phyloP scores from a whole-genome alignment of 2,888 invertebrate genomes.

The Andrena hattorfiana region DNA sequence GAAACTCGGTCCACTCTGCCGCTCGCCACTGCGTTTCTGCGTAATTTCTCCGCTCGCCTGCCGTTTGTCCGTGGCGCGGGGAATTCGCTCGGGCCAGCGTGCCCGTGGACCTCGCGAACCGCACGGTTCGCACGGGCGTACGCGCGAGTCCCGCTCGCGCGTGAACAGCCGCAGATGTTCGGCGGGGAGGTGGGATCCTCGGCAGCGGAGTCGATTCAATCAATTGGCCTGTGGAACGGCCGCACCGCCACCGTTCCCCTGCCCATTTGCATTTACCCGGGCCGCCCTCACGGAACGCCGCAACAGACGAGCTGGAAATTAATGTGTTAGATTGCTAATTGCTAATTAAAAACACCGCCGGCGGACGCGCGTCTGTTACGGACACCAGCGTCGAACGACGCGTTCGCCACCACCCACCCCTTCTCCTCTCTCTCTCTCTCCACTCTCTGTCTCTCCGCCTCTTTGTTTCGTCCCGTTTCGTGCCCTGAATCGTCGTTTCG shows the following conservation, averaged over 20 bases:
- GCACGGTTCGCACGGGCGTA: slow-evolving; percentile 40
- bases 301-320: slow-evolving; percentile 83
- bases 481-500: slow-evolving; percentile 17
- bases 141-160: slow-evolving; percentile 31
- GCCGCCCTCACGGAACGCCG: slow-evolving; percentile 77
- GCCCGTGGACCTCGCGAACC: slow-evolving; percentile 52
- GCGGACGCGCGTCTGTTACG: slow-evolving; percentile 12
- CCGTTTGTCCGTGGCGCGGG: slow-evolving; percentile 56
- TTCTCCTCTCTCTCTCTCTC: not conserved
- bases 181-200: slow-evolving; percentile 34
- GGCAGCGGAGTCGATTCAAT: slow-evolving; percentile 82
- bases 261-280: slow-evolving; percentile 82
- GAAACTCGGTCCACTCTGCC: too few species aligned
- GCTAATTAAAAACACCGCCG: slow-evolving; percentile 83
- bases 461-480: too few species aligned
- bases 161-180: slow-evolving; percentile 46
- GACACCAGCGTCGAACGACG: slow-evolving; percentile 14
- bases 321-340: slow-evolving; percentile 84
- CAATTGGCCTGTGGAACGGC: slow-evolving; percentile 79
- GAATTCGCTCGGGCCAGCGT: slow-evolving; percentile 77
- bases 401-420: not conserved
- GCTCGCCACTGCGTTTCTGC: not conserved
- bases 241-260: slow-evolving; percentile 35
- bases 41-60: slow-evolving; percentile 18
- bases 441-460: not conserved